Base-by-base conservation (phyloP, 2,888 invertebrate genomes). In the Amorpha juglandis region DNA sequence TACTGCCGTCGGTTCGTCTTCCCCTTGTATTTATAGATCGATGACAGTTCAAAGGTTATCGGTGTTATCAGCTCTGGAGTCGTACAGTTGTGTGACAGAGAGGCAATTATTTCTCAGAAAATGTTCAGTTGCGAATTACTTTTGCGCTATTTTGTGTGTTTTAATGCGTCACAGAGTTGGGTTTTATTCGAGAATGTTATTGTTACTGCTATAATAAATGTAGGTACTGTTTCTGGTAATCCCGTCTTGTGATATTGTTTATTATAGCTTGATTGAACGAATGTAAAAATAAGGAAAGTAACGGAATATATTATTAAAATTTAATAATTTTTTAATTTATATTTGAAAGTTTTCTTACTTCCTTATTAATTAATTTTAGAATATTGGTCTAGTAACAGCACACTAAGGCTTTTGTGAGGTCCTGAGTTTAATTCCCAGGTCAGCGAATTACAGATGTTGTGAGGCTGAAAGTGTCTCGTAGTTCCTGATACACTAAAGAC, bases 1-100 rank as follows among this genome's bases (percentile, higher is more conserved):
- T 63, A 77, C 75, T 77, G 71, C 63, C 68, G 70, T 69, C 65
- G 69, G 47, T 52, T 45, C 35, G 67, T 63, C 53, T 38, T 53
- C 27, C 11, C 52, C 42, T 35, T 0, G 53, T 69, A 75, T 82
- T 72, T 86, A 86, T 86, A 86, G 65, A 65, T 66, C 68, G 73
- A 67, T 70, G 62, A 42, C 47, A 68, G 85, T 79, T 83, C 83
- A 81, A 67, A 82, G 87, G 81, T 80, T 85, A 87, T 87, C 88
- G 21, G 50, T 64, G 67, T 76, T 82, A 82, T 85, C 81, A 67
- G 65, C 83, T 83, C 80, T 86, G 72, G 82, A 83, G 71, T 74
- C 27, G 33, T 53, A 14, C 52, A n/a, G 64, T 45, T 42, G 42
- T 45, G 14, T 27, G 53, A 63, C 69, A 70, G 62, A 66, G 62